Percentiles rank a stretch among this genome's conserved stretches.
Conservation (phyloP, 2,888 invertebrate genomes). For the Cosmia trapezina region DNA sequence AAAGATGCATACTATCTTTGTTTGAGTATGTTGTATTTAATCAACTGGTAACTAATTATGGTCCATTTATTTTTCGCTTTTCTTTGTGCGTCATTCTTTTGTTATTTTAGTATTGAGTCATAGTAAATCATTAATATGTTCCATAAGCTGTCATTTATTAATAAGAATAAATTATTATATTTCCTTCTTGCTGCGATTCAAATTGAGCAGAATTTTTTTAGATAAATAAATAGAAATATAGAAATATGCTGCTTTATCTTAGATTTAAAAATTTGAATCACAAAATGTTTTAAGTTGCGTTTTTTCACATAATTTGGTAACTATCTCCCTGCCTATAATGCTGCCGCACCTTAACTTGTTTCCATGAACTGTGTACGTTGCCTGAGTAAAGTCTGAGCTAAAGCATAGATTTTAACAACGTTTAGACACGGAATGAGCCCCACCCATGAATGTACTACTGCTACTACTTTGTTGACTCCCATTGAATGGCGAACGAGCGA, state of each 20-base stretch:
- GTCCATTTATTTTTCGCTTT: neutral
- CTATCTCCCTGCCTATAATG: conserved; percentile 42
- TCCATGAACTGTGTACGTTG: conserved; percentile 53
- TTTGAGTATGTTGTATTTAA: neutral
- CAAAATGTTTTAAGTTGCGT: too few relatives aligned
- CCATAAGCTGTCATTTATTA: neutral
- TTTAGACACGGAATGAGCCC: conserved; percentile 61
- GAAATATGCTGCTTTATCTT: too few relatives aligned
- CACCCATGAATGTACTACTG: conserved; percentile 41
- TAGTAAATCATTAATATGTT: neutral
- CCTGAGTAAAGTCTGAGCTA: conserved; percentile 61
- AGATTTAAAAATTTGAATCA: too few relatives aligned
- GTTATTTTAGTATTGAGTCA: neutral
- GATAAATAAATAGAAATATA: too few relatives aligned
- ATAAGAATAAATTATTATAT: neutral
- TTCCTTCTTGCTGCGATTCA: neutral
- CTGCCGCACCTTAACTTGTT: conserved; percentile 52
- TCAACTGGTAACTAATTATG: conserved; percentile 2
- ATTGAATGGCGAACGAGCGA: conserved; percentile 32
- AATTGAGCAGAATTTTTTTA: neutral
- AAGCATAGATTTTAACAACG: conserved; percentile 62
- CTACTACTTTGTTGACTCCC: conserved; percentile 49
- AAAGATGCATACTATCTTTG: neutral
- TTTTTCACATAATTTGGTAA: neutral
- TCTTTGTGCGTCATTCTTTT: conserved; percentile 1